A percentile compares a stretch with the other conserved stretches of the same genome.
Evolutionary conservation across 1,140 invertebrate species (phyloP).

Genomic region (Ridgeia piscesae): DNA sequence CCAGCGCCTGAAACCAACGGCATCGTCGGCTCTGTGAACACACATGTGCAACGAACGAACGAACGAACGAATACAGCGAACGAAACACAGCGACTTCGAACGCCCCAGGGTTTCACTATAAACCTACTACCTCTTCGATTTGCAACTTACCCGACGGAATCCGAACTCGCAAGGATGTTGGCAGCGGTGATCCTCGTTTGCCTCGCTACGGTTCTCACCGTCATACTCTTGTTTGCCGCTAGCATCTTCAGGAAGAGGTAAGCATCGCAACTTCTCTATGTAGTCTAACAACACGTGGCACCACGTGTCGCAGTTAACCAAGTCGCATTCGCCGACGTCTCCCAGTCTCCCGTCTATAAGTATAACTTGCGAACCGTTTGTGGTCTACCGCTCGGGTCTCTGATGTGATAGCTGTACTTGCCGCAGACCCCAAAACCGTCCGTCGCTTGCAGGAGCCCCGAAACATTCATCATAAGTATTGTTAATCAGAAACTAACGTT

Average conservation of each 20-base stretch:
- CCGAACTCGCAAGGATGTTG: not conserved
- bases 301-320: not conserved
- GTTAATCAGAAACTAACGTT: no score
- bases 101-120: not conserved
- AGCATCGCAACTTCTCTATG: not conserved
- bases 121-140: not conserved
- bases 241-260: conserved; percentile 4
- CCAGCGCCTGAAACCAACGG: not conserved
- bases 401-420: not conserved
- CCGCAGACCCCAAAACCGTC: not conserved
- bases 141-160: not conserved
- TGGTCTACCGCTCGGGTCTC: not conserved
- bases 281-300: not conserved
- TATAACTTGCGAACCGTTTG: not conserved
- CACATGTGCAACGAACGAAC: not conserved
- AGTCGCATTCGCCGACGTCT: not conserved
- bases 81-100: not conserved
- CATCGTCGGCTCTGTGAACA: not conserved
- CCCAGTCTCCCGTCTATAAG: not conserved
- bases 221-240: not conserved
- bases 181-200: not conserved
- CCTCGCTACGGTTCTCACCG: not conserved
- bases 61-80: not conserved
- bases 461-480: no score
- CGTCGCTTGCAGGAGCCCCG: not conserved